Percentiles rank a stretch among this genome's conserved stretches.
Evolutionary conservation across 2,888 invertebrate genomes (phyloP).

Genomic region (Patella depressa): DNA sequence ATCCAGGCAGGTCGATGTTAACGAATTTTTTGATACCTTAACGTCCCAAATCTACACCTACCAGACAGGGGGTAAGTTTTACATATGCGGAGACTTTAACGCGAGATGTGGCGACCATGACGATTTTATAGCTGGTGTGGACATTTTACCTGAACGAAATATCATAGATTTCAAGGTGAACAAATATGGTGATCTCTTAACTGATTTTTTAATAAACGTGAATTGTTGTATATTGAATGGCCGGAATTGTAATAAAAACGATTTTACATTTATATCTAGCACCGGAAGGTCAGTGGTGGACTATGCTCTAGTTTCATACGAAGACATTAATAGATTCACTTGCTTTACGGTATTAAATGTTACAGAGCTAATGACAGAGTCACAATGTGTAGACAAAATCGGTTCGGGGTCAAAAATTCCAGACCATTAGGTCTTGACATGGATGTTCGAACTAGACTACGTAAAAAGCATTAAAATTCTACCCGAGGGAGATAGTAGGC

Average conservation of each 20-base stretch:
- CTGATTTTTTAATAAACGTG: background rate
- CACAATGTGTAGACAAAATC: background rate
- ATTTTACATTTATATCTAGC: background rate
- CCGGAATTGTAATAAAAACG: background rate
- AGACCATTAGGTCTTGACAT: background rate
- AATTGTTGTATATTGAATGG: constrained; percentile 9
- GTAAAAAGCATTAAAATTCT: background rate
- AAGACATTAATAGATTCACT: background rate
- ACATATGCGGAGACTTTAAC: constrained; percentile 1
- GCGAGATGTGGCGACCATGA: background rate
- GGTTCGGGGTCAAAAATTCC: background rate
- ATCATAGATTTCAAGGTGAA: background rate
- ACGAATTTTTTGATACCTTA: background rate
- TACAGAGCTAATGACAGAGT: background rate
- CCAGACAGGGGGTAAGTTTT: background rate
- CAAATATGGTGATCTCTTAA: background rate
- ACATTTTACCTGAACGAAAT: background rate
- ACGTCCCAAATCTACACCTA: background rate
- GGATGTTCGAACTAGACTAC: background rate
- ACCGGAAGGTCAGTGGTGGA: background rate
- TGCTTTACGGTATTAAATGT: background rate
- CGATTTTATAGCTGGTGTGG: background rate
- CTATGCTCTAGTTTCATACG: background rate
- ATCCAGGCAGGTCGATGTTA: background rate
- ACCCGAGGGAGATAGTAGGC: background rate